Base-by-base conservation (phyloP, 1,140 invertebrate species). In the Drosophila kohkoa region DNA sequence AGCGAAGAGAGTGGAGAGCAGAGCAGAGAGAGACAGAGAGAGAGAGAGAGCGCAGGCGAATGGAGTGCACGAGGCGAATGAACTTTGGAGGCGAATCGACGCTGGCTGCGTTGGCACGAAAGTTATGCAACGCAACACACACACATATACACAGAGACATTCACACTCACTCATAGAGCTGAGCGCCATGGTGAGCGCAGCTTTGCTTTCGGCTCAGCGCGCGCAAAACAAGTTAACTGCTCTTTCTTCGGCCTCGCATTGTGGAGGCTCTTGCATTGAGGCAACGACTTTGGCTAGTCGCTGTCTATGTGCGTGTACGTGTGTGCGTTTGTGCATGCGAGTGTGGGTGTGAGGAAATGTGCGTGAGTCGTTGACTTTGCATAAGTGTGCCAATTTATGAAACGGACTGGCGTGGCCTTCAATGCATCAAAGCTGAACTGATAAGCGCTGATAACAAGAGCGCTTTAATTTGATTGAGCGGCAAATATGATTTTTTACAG, bases 51-150 rank as follows among this genome's bases (percentile, higher is more conserved):
- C 68, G 58, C 68, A 74, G 62, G 59, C 75, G 80, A 85, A 82
- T 91, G 79, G 88, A 91, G 88, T 91, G 88, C 88, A 91, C 81
- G 81, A 91, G 88, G 88, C 88, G 88, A 91, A 91, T 91, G 88
- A 91, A 91, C 88, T 91, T 88, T 86, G 75, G 75, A 70, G 77
- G 83, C 81, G 70, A 87, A 69, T 77, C 68, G 80, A 64, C 75
- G 83, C 75, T 86, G 82, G 51, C 82, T 78, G 82, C 75, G 82
- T 79, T 78, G 80, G 75, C 85, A 85, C 78, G 88, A 88, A 85
- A 91, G 88, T 91, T 91, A 91, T 91, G 88, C 88, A 91, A 91
- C 87, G 75, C 62, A 73, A 81, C 65, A 76, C 58, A 78, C 64
- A 79, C 63, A 58, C 55, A 71, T 1, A 15, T 1, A 15, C 15